These are phyloP conservation scores for Pelmatolapia mariae DNA, from an alignment of 2,113 vertebrate genomes.

Conservation along the genomic window DNA sequence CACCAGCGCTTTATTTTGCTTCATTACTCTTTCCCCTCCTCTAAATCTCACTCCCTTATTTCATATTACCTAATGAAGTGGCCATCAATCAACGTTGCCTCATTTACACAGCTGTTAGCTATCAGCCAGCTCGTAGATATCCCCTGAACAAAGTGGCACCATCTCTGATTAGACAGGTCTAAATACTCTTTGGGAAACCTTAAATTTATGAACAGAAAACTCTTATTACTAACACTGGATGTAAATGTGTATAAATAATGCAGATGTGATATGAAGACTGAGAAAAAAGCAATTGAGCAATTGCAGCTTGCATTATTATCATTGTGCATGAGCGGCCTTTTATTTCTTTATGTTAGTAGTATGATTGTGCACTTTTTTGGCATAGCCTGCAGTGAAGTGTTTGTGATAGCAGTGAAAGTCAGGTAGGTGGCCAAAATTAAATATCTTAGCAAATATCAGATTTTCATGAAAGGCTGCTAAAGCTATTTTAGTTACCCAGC, in stretches of 20 bases:
- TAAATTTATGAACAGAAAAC: not conserved
- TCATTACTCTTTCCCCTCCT: not conserved
- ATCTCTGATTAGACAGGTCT: not conserved
- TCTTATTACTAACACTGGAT: not conserved
- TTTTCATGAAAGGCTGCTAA: not conserved
- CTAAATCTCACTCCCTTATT: not conserved
- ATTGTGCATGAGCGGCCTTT: not conserved
- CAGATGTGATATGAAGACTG: not conserved
- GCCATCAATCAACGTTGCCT: constrained; percentile 11
- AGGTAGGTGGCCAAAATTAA: not conserved
- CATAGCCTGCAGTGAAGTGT: not conserved
- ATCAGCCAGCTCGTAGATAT: not conserved
- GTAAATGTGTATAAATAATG: not conserved
- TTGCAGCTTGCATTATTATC: not conserved
- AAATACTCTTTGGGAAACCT: not conserved
- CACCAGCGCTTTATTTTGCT: not conserved
- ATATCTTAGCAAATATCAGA: not conserved
- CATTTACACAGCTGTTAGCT: not conserved
- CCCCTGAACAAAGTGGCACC: not conserved
- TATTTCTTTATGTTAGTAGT: not conserved
- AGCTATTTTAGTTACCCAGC: not conserved
- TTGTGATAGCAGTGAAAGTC: not conserved
- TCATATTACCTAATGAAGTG: constrained; percentile 19
- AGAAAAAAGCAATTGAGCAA: not conserved
- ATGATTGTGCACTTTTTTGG: not conserved